Base-by-base conservation (phyloP, 2,113 vertebrate genomes). In the Danionella cerebrum region DNA sequence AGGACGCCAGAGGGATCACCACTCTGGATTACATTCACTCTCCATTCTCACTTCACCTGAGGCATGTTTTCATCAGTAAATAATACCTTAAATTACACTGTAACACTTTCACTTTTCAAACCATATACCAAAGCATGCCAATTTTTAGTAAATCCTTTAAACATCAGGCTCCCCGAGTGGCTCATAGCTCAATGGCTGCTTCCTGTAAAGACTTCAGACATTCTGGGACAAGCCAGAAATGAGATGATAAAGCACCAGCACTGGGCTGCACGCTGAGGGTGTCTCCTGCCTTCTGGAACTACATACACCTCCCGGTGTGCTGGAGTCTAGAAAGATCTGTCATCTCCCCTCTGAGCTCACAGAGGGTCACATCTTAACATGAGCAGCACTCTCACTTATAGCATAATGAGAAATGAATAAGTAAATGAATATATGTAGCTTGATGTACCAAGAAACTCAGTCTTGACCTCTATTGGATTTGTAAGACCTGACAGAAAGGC, bases 241-340 rank as follows among this genome's bases (percentile, higher is more conserved):
- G 38, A 21, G 38, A 67, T 67, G 63, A 53, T 66, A 9, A 27
- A 66, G 47, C 38, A 53, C 45, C 33, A 41, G 3, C 47, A 66
- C 50, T 38, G n/a, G 38, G 51, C 38, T 19, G 22, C 35, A 54
- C 50, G 35, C 50, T 67, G 36, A 41, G 52, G 65, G 50, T 54
- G 50, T 51, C 47, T 66, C 36, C 52, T 54, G 50, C 65, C 52
- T 42, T 67, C 65, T 54, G 38, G 50, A 54, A 51, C 24, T 6
- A 12, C 12, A 24, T 16, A 19, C 33, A 63, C 59, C 59, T 10
- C 59, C 42, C 29, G 22, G 42, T 9, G 29, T 0, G 59, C 18
- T 47, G 18, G 42, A 63, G 42, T 8, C 27, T 36, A 63, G 22
- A 48, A 16, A 63, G 48, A 63, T 63, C 59, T 63, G 42, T 63